phyloP scores from a whole-genome alignment of 2,888 invertebrate species.

The Coremacera marginata region DNA sequence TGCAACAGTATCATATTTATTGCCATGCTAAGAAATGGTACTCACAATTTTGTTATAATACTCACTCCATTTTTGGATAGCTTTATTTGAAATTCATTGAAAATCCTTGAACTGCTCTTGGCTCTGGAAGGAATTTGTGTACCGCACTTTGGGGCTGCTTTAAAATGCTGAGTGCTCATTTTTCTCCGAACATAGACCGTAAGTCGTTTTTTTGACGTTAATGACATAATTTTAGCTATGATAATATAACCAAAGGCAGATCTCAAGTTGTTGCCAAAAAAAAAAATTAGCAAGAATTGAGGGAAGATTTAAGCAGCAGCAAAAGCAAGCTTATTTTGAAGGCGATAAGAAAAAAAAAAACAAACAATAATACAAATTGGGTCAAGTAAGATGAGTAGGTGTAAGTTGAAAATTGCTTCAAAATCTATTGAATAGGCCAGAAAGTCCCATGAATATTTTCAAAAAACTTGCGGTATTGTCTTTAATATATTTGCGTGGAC shows the following conservation, averaged over 20 bases:
- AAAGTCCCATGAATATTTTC: background rate
- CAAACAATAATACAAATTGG: background rate
- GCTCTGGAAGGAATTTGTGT: background rate
- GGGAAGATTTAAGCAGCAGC: background rate
- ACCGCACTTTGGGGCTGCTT: background rate
- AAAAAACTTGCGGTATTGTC: background rate
- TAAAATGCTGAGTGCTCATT: background rate
- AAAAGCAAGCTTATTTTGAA: background rate
- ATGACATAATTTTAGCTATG: background rate
- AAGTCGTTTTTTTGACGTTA: background rate
- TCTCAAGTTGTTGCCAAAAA: background rate
- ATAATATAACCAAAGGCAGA: background rate
- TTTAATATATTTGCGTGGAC: background rate
- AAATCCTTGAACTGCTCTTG: background rate
- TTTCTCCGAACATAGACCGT: background rate
- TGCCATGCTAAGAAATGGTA: background rate
- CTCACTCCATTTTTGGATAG: background rate
- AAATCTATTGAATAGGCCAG: background rate
- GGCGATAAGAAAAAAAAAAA: background rate
- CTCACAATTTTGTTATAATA: background rate
- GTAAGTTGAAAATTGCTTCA: background rate
- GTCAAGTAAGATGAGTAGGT: background rate
- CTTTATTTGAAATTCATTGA: constrained; percentile 1
- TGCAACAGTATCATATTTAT: background rate
- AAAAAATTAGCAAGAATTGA: background rate